Evolutionary conservation across 2,888 invertebrate species (phyloP).

Genomic region (Axea sp.): DNA sequence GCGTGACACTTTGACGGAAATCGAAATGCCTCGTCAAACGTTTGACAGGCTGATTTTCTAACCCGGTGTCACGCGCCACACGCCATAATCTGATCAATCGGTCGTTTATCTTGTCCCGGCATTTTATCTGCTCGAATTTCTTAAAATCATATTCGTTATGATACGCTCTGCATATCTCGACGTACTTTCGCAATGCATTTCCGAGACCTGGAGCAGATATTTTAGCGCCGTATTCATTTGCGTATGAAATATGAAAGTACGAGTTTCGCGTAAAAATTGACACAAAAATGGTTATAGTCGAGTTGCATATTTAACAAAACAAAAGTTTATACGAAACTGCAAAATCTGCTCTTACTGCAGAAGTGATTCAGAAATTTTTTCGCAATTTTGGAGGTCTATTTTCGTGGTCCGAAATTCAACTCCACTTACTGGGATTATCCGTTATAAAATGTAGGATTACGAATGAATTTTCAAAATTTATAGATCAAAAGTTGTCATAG

Average conservation of each 20-base stretch:
- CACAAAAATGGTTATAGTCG: too few relatives aligned
- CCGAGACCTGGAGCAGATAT: too few relatives aligned
- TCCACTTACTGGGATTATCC: too few relatives aligned
- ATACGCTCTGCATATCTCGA: slow-evolving; percentile 22
- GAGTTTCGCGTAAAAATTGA: too few relatives aligned
- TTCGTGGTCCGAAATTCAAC: too few relatives aligned
- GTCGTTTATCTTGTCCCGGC: slow-evolving; percentile 31
- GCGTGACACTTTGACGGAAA: slow-evolving; percentile 65
- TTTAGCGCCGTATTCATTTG: slow-evolving; percentile 39
- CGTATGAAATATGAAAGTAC: background rate
- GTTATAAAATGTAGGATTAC: slow-evolving; percentile 17
- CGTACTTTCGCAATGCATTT: slow-evolving; percentile 42
- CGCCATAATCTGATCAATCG: slow-evolving; percentile 31
- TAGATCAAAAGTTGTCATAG: slow-evolving; percentile 41
- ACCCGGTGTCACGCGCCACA: slow-evolving; percentile 48
- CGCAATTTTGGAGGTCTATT: too few relatives aligned
- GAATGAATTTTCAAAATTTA: slow-evolving; percentile 17
- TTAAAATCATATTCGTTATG: slow-evolving; percentile 20
- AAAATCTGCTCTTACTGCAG: too few relatives aligned
- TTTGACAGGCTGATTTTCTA: slow-evolving; percentile 40
- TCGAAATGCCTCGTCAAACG: slow-evolving; percentile 56
- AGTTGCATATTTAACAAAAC: too few relatives aligned
- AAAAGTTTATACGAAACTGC: too few relatives aligned
- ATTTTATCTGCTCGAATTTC: slow-evolving; percentile 18
- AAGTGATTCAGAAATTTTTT: too few relatives aligned